Conservation (phyloP, 2,113 vertebrate species). For the Mus spicilegus region DNA sequence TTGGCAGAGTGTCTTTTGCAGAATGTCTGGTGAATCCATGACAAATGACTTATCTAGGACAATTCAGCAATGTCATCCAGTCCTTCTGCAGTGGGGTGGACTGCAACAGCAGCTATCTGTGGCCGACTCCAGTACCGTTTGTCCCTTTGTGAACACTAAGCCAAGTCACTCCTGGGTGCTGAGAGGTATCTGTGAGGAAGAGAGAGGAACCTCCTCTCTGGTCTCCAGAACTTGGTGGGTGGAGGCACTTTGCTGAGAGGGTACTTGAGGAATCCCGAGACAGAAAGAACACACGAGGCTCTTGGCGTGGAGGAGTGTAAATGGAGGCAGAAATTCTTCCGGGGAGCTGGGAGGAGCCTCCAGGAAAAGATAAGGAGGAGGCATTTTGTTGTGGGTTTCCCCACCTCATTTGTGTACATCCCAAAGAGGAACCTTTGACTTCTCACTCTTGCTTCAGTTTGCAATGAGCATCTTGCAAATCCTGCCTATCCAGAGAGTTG, state of each 20-base stretch:
- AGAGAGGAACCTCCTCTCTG: neutral
- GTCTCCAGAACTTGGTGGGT: neutral
- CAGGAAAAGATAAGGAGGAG: neutral
- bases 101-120: neutral
- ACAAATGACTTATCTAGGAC: neutral
- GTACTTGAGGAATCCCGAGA: neutral
- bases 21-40: neutral
- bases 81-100: neutral
- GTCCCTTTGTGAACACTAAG: neutral
- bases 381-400: neutral
- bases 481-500: neutral
- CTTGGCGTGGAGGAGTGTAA: fast-evolving
- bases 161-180: neutral
- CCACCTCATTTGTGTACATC: neutral
- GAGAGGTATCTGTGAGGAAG: neutral
- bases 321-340: neutral
- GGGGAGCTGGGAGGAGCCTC: neutral
- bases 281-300: neutral
- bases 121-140: neutral
- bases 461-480: neutral
- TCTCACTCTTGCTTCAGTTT: neutral
- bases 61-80: neutral
- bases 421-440: neutral
- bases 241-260: neutral
- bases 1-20: neutral